These are phyloP conservation scores for Albula glossodonta DNA, from an alignment of 2,113 vertebrate species.

Conservation along the genomic window DNA sequence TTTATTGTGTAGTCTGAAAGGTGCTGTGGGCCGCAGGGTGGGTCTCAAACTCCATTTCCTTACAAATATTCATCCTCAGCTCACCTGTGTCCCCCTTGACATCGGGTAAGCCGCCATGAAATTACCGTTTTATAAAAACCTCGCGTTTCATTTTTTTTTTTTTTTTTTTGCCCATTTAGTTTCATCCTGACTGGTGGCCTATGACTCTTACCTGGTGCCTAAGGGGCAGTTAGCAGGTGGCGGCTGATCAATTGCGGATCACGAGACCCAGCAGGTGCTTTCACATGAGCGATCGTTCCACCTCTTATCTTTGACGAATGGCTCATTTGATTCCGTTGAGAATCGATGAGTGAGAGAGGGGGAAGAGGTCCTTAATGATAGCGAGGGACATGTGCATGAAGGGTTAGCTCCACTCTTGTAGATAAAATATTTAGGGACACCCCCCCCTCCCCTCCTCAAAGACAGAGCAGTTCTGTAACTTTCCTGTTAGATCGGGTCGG, in stretches of 20 bases:
- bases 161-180: neutral
- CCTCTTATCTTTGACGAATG: neutral
- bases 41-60: neutral
- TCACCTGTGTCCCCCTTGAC: too few species aligned
- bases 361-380: neutral
- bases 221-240: too few species aligned
- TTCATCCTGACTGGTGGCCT: neutral
- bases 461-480: too few species aligned
- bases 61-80: neutral
- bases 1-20: slow-evolving; percentile 68
- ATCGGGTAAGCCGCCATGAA: too few species aligned
- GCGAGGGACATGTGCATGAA: neutral
- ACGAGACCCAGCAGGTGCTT: neutral
- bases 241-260: neutral
- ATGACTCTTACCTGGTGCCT: too few species aligned
- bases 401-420: neutral
- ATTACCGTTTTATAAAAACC: neutral
- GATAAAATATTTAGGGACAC: too few species aligned
- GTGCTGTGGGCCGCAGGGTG: slow-evolving; percentile 46
- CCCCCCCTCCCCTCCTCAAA: too few species aligned
- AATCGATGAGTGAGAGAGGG: neutral
- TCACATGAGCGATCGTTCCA: neutral
- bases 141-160: neutral
- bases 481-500: too few species aligned
- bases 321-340: neutral